These are phyloP conservation scores for Virgularia gustaviana DNA, from an alignment of 92 coral and sea anemone genomes.

Conservation along the genomic window DNA sequence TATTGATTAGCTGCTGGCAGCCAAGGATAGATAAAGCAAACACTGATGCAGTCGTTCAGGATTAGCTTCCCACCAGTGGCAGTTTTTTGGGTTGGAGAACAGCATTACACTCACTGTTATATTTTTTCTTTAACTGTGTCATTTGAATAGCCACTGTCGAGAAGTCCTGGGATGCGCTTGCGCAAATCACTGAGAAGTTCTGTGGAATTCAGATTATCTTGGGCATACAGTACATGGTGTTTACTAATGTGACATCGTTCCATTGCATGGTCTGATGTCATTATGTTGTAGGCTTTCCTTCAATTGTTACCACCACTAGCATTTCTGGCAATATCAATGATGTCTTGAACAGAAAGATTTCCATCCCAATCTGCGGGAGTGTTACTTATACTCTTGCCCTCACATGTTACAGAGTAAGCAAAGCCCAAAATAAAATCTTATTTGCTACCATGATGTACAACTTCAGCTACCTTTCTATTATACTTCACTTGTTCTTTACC, in stretches of 20 bases:
- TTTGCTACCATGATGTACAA: slow-evolving; percentile 20
- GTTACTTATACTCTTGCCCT: background rate
- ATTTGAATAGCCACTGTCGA: slow-evolving; percentile 22
- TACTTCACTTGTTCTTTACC: slow-evolving; percentile 18
- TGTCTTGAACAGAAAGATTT: background rate
- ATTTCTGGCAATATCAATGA: background rate
- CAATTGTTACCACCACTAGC: background rate
- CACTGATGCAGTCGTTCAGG: slow-evolving; percentile 32
- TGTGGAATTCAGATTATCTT: slow-evolving; percentile 27
- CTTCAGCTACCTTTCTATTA: slow-evolving; percentile 26
- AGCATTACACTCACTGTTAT: slow-evolving; percentile 3
- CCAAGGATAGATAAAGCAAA: slow-evolving; percentile 48
- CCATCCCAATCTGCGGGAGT: slow-evolving; percentile 1
- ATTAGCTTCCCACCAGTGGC: slow-evolving; percentile 44
- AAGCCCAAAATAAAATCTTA: slow-evolving; percentile 25
- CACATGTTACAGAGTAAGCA: slow-evolving; percentile 23
- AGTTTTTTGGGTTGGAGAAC: slow-evolving; percentile 30
- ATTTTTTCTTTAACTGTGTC: slow-evolving; percentile 6
- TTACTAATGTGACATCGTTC: slow-evolving; percentile 10
- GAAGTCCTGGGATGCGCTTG: slow-evolving; percentile 19
- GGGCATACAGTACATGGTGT: slow-evolving; percentile 13
- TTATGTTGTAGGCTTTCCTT: background rate
- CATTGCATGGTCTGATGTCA: slow-evolving; percentile 6
- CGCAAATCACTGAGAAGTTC: slow-evolving; percentile 26
- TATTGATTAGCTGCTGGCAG: background rate